phyloP scores from a whole-genome alignment of 2,113 vertebrate species.

The Camarhynchus parvulus region DNA sequence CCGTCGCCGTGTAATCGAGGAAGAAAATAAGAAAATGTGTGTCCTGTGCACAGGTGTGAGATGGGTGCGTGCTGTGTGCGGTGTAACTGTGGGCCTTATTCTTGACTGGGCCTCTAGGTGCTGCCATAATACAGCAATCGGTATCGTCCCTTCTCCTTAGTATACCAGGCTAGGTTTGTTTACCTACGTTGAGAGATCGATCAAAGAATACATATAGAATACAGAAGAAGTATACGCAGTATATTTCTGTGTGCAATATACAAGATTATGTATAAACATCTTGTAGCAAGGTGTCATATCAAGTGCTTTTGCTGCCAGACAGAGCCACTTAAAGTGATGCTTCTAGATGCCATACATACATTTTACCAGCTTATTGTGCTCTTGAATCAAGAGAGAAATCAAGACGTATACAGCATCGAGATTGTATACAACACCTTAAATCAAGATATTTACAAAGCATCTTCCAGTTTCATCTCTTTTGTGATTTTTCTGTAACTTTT shows the following conservation, averaged over 20 bases:
- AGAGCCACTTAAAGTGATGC: neutral
- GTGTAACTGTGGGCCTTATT: rapidly evolving
- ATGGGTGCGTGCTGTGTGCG: rapidly evolving
- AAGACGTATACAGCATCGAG: neutral
- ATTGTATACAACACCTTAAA: neutral
- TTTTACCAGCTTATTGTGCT: neutral
- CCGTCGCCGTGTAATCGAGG: rapidly evolving
- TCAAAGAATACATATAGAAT: neutral
- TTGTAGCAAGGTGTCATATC: neutral
- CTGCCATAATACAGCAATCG: neutral
- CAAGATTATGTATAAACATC: neutral
- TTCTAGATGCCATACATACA: neutral
- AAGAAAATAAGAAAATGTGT: neutral
- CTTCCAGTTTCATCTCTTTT: neutral
- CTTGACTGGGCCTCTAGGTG: conserved; percentile 32
- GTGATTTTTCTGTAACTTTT: neutral
- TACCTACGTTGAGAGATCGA: neutral
- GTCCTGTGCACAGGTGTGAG: rapidly evolving
- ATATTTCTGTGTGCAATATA: neutral
- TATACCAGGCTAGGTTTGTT: rapidly evolving
- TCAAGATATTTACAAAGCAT: neutral
- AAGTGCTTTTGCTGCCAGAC: neutral
- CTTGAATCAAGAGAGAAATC: neutral
- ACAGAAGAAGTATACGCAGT: neutral
- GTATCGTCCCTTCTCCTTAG: rapidly evolving